Evolutionary conservation across 1,140 invertebrate species (phyloP), one percentile per base, ranked within the genome.

Genomic region (Oncopodura yosiiana): DNA sequence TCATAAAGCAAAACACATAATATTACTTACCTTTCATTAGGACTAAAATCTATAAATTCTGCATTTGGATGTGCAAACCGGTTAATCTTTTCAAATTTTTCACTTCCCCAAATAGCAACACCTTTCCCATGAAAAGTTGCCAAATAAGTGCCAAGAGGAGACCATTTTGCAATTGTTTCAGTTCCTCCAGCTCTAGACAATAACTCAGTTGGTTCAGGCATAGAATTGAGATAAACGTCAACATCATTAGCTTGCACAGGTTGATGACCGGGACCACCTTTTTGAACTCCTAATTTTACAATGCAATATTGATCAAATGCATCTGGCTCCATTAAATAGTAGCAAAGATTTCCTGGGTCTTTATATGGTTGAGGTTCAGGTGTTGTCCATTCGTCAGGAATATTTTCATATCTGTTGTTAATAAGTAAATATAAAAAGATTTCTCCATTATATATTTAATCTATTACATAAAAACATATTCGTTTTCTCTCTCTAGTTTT

Each of bases 11-110:
- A 54, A 11, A 30, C 26, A 11, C 11, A 54, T 50, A 21, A 18
- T 14, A 37, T 56, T 42, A 73, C 69, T 69, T 69, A 83, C 73
- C 90, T 90, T 76, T 99, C 96, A 73, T 87, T 88, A 0, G 95
- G 94, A 37, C 94, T 98, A 70, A 97, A 99, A 63, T 96, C 94
- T 52, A 98, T 91, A 59, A 91, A 92, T 64, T 94, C 87, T 1
- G 95, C 95, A 63, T 84, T 83, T 2, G 79, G 75, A 69, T 99
- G 95, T 53, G 78, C 80, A 69, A 97, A 98, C 66, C 86, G 85
- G 67, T 87, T 85, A 57, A 96, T 86, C 69, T 94, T 88, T 8
- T 79, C 78, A 73, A 96, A 98, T 58, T 86, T 82, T 29, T 89
- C 85, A 1, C 94, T 94, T 43, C 91, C 94, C 95, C 95, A 99